Evolutionary conservation across 2,888 invertebrate species (phyloP).

Genomic region (Eupithecia vulgata): DNA sequence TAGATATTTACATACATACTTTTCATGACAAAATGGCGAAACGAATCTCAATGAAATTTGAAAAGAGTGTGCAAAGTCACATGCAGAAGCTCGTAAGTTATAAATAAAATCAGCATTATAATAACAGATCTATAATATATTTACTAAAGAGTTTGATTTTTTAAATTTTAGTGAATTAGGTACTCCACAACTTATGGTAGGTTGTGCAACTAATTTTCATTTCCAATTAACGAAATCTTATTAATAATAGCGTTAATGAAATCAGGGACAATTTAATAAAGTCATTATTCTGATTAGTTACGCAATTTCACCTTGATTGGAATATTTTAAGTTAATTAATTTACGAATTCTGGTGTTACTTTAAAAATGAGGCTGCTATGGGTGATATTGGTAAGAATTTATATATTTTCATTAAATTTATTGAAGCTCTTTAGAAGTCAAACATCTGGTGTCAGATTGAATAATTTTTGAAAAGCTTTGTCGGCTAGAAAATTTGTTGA

Average conservation of each 20-base stretch:
- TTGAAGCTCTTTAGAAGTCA: not conserved
- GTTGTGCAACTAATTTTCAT: not conserved
- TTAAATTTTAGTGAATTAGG: no score
- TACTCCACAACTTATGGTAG: not conserved
- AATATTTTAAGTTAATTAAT: not conserved
- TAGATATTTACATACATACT: no score
- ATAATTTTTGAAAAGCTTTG: no score
- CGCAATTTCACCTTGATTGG: conserved; percentile 10
- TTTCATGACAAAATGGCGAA: no score
- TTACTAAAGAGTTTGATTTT: no score
- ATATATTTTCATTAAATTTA: not conserved
- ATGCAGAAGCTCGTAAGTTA: no score
- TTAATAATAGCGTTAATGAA: conserved; percentile 1
- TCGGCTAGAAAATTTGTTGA: no score
- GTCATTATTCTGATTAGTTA: conserved; percentile 20
- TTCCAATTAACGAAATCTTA: not conserved
- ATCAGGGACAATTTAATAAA: conserved; percentile 5
- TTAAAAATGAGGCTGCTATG: not conserved
- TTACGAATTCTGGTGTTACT: not conserved
- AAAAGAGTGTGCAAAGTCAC: no score
- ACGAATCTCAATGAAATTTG: no score
- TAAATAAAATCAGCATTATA: no score
- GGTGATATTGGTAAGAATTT: conserved; percentile 1
- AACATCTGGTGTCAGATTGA: no score
- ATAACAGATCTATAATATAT: no score